phyloP scores from a whole-genome alignment of 2,113 vertebrate species.

The cattle (Bos taurus) region DNA sequence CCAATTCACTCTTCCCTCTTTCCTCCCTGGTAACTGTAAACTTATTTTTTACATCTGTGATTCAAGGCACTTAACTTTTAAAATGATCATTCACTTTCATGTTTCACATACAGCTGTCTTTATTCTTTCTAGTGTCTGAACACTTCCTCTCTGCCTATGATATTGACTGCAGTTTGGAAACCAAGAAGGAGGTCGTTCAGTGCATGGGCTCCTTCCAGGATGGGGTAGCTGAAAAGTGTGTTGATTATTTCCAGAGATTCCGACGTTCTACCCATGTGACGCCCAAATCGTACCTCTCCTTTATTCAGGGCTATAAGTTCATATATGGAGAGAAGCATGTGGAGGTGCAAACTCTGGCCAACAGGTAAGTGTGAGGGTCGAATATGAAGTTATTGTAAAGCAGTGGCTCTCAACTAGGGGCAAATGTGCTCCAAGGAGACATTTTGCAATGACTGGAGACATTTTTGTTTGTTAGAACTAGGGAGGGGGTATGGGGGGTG shows the following conservation, averaged over 20 bases:
- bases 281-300: conserved; percentile 96
- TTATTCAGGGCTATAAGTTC: conserved; percentile 93
- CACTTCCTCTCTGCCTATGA: conserved; percentile 92
- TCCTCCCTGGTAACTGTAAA: neutral
- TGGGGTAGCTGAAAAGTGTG: conserved; percentile 94
- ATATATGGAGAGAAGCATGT: conserved; percentile 91
- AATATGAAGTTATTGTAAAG: neutral
- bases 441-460: neutral
- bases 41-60: neutral
- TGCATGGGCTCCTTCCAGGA: conserved; percentile 98
- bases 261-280: conserved; percentile 93
- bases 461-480: neutral
- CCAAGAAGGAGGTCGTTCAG: conserved; percentile 90
- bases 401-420: neutral
- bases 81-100: neutral
- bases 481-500: rapidly evolving
- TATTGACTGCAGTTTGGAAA: conserved; percentile 88
- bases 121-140: conserved; percentile 86
- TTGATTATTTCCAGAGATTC: conserved; percentile 95
- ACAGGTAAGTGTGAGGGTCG: conserved; percentile 80
- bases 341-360: conserved; percentile 89
- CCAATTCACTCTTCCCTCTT: neutral
- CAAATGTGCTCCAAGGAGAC: neutral
- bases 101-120: neutral
- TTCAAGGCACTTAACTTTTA: neutral